phyloP scores from a whole-genome alignment of 2,888 invertebrate genomes.

The Aelia acuminata region DNA sequence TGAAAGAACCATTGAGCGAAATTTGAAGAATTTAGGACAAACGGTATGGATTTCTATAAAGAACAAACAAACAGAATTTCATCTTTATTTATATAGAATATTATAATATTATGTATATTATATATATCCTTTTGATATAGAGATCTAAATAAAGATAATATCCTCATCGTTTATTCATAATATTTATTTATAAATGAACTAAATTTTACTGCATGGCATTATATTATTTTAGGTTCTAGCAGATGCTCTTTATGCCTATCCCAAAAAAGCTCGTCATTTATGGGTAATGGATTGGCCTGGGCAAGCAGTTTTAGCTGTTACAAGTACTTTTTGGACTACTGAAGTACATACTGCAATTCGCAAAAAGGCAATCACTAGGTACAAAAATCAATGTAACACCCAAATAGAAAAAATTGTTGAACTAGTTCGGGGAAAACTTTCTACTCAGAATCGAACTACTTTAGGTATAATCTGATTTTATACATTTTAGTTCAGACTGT shows the following conservation, averaged over 20 bases:
- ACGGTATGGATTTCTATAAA: too few species aligned
- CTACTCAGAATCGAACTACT: slow-evolving; percentile 88
- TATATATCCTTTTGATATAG: too few species aligned
- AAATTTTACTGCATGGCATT: too few species aligned
- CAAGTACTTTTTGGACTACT: slow-evolving; percentile 90
- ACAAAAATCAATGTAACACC: slow-evolving; percentile 79
- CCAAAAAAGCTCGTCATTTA: slow-evolving; percentile 75
- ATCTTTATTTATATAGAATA: too few species aligned
- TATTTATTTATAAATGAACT: too few species aligned
- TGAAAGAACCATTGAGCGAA: too few species aligned
- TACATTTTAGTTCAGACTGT: slow-evolving; percentile 71
- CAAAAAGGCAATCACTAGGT: slow-evolving; percentile 74
- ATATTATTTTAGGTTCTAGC: slow-evolving; percentile 73
- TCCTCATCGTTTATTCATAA: too few species aligned
- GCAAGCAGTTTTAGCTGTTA: slow-evolving; percentile 88
- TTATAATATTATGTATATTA: too few species aligned
- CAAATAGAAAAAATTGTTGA: slow-evolving; percentile 88
- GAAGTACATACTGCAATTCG: slow-evolving; percentile 87
- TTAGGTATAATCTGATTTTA: slow-evolving; percentile 74
- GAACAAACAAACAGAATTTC: too few species aligned
- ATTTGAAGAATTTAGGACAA: too few species aligned
- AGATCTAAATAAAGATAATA: too few species aligned
- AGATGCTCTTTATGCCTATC: slow-evolving; percentile 81
- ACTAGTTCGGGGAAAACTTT: slow-evolving; percentile 88
- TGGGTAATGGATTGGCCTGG: slow-evolving; percentile 96